These are phyloP conservation scores for Nowickia ferox DNA, from an alignment of 2,888 invertebrate genomes.

Conservation along the genomic window DNA sequence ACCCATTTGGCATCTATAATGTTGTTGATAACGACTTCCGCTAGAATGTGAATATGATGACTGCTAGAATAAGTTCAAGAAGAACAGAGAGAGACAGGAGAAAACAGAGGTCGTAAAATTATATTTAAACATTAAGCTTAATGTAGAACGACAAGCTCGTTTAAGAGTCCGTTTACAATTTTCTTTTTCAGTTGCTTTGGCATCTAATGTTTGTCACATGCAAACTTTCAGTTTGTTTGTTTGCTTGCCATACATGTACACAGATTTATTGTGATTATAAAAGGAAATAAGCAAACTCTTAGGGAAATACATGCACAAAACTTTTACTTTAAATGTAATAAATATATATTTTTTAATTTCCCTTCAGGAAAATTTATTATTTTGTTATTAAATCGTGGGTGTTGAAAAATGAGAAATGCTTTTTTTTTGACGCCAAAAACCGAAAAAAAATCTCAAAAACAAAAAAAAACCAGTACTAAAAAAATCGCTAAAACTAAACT, in stretches of 20 bases:
- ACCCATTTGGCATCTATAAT: neutral
- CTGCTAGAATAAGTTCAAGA: neutral
- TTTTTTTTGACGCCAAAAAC: neutral
- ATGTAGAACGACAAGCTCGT: constrained; percentile 40
- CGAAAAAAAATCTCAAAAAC: too few relatives aligned
- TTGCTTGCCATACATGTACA: neutral
- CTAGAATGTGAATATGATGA: constrained; percentile 17
- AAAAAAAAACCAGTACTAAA: too few relatives aligned
- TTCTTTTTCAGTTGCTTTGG: constrained; percentile 16
- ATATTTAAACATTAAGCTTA: constrained; percentile 31
- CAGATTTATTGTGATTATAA: neutral
- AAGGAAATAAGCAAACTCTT: constrained; percentile 3
- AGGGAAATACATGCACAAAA: constrained; percentile 42
- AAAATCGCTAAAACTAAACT: too few relatives aligned
- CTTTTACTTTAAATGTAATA: neutral
- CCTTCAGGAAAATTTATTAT: neutral
- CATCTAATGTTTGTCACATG: constrained; percentile 24
- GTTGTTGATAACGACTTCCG: constrained; percentile 42
- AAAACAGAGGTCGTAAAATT: constrained; percentile 8
- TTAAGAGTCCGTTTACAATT: constrained; percentile 25
- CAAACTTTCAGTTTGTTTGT: neutral
- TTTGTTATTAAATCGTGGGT: neutral
- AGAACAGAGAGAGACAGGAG: neutral
- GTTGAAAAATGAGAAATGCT: neutral
- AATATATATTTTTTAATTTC: constrained; percentile 17